phyloP scores from a whole-genome alignment of 2,113 vertebrate genomes.

The Jaculus jaculus region DNA sequence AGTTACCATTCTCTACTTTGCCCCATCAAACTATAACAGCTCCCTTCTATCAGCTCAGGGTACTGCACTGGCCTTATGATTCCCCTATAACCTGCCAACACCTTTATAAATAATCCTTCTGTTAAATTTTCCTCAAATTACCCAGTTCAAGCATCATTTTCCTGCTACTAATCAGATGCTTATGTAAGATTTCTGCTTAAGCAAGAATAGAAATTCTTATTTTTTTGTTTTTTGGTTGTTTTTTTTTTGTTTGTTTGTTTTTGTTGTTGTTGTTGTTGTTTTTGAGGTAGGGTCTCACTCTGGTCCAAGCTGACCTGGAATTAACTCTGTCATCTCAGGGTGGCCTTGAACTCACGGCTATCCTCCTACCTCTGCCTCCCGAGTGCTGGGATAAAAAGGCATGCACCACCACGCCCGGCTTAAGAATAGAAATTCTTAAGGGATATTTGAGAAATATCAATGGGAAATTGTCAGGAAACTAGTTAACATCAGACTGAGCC shows the following conservation, averaged over 20 bases:
- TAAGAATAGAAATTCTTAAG: too few relatives aligned
- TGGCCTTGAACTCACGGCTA: too few relatives aligned
- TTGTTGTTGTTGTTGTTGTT: too few relatives aligned
- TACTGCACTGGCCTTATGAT: not conserved
- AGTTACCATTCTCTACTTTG: not conserved
- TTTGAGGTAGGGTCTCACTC: too few relatives aligned
- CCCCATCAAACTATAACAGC: not conserved
- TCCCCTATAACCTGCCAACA: not conserved
- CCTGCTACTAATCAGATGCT: conserved; percentile 1
- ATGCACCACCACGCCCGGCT: too few relatives aligned
- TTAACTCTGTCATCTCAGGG: too few relatives aligned
- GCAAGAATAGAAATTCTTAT: not conserved
- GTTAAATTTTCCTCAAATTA: conserved; percentile 51
- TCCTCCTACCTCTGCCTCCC: too few relatives aligned
- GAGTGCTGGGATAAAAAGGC: too few relatives aligned
- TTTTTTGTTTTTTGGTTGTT: too few relatives aligned
- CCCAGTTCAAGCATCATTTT: conserved; percentile 1
- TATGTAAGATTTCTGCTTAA: conserved; percentile 16
- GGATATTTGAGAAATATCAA: not conserved
- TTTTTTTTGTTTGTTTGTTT: too few relatives aligned
- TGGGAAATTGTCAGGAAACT: not conserved
- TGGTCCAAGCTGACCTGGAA: too few relatives aligned
- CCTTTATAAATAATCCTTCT: conserved; percentile 39
- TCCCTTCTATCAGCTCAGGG: not conserved
- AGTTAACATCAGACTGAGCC: conserved; percentile 5